A percentile compares a stretch with the other conserved stretches of the same genome.
Evolutionary conservation across 2,797 vertebrate species (phyloP).

Genomic region (Phrynocephalus vlangalii): DNA sequence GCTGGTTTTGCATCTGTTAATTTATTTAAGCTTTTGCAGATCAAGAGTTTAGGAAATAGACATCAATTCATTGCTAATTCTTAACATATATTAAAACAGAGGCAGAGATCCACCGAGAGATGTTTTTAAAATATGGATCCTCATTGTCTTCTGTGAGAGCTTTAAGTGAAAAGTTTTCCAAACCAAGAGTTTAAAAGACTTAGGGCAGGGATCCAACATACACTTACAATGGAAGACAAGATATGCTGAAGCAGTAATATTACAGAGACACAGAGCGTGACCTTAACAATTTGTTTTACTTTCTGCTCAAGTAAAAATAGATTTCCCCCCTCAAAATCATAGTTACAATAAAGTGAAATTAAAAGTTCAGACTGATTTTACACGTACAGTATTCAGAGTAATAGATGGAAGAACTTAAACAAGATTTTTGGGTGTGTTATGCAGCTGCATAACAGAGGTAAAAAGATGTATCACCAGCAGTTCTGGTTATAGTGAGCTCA

Average conservation of each 20-base stretch:
- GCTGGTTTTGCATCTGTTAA: neutral
- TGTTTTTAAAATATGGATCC: neutral
- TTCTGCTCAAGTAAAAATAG: constrained; percentile 26
- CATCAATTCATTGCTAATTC: neutral
- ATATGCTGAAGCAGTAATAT: constrained; percentile 28
- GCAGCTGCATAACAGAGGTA: constrained; percentile 1
- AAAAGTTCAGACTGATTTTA: constrained; percentile 8
- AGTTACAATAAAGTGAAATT: constrained; percentile 29
- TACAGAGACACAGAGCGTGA: neutral
- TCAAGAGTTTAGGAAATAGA: neutral
- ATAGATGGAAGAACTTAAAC: constrained; percentile 11
- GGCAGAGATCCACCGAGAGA: neutral
- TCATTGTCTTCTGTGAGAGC: neutral
- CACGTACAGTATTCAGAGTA: neutral
- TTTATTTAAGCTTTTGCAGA: neutral
- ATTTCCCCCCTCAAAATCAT: constrained; percentile 21
- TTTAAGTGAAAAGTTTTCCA: neutral
- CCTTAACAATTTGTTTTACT: constrained; percentile 7
- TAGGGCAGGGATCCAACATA: neutral
- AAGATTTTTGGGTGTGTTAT: constrained; percentile 1
- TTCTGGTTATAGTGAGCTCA: constrained; percentile 47
- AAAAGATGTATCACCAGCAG: neutral
- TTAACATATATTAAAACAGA: neutral
- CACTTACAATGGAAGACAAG: neutral
- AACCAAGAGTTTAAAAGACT: neutral